Base-by-base conservation (phyloP, 2,888 invertebrate species). In the Lithosia quadra region DNA sequence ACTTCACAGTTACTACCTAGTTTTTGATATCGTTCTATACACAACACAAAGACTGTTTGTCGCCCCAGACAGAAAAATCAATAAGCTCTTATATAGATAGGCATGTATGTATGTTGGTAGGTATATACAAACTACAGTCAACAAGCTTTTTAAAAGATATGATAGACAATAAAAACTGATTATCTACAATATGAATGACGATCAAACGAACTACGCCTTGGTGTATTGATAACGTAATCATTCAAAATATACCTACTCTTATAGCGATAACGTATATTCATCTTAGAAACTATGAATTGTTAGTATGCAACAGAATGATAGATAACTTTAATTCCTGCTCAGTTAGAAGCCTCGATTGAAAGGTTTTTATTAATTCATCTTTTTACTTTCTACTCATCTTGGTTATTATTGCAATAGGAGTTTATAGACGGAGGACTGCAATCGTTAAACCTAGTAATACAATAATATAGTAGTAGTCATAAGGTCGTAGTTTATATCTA, bases 171-270 rank as follows among this genome's bases (percentile, higher is more conserved):
- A 67, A 72, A 55, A 63, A 67, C 59, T 61, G 63, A 71, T 69
- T n/a, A 68, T 64, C 64, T 65, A 62, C 67, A 68, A 39, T 72
- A 68, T 69, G 63, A 58, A 24, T 34, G 59, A 49, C 49, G 1
- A 49, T 49, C 49, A n/a, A n/a, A 49, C 8, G n/a, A 68, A 73
- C 63, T 62, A 67, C 59, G 68, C 68, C 62, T 57, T 39, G 60
- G 53, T 66, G 65, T 57, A 64, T 65, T 67, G 79, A 78, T 78
- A 78, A 33, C 59, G 70, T 39, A 57, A 66, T 72, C 75, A 64
- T 61, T 67, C 64, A 56, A 34, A n/a, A 64, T 60, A 43, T 59
- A 24, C 65, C 28, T 58, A 60, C 36, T 49, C 39, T 28, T 43
- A 34, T 68, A 68, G 72, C 74, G 72, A 77, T 65, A 73, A 77